Base-by-base conservation (phyloP, 1,140 invertebrate species). In the Drosophila tani region DNA sequence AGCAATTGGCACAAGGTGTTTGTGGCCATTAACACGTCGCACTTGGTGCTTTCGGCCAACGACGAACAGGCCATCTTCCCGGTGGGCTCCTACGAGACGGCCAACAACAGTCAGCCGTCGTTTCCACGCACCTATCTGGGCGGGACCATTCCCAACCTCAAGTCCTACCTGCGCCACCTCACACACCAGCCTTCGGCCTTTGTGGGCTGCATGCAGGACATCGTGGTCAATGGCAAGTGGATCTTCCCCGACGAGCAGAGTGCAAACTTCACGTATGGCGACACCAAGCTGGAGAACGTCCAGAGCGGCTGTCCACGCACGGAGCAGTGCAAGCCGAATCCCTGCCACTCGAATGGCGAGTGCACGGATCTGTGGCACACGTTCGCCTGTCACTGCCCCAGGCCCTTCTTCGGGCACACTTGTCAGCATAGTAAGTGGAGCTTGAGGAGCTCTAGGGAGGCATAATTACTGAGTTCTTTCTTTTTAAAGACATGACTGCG, bases 161-260 rank as follows among this genome's bases (percentile, higher is more conserved):
- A 91, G 32, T 93, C 94, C n/a, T 95, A 95, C 69, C 93, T 96
- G 27, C 93, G 94, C 14, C 95, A 95, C 75, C 93, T 96, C 43
- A 95, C 95, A 0, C 95, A 96, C 77, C 95, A 95, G 5, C 95
- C 96, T 0, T 95, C 96, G 29, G 96, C 95, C 73, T 97, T 98
- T 92, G 96, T 98, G 17, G 98, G 98, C 4, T 99, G 98, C 92
- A 96, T 98, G 92, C 96, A 98, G 92, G 98, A 99, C 92, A 95
- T 98, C 9, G 94, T 96, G 27, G 96, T 99, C 29, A 98, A 98
- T 92, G 95, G 95, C 5, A 95, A 96, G 91, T 97, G 96, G 95
- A 95, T 97, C 21, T 92, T 92, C 35, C 92, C 92, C 7, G 84
- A 92, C 15, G 87, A 91, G 19, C 80, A 82, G 12, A 71, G 56